Evolutionary conservation across 2,797 vertebrate species (phyloP).

Genomic region (Numenius phaeopus): DNA sequence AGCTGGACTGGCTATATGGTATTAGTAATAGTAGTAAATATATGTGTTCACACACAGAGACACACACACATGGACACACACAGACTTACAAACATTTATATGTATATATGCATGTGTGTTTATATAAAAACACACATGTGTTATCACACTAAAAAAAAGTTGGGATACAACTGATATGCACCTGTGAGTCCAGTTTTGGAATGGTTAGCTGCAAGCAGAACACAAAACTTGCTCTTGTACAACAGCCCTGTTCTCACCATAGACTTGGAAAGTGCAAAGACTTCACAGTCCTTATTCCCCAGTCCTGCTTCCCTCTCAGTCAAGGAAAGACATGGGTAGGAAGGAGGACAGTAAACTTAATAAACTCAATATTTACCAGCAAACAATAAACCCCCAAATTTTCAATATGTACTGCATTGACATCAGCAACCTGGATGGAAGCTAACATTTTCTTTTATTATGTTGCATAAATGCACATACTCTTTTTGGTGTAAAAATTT

Average conservation of each 20-base stretch:
- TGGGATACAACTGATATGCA: neutral
- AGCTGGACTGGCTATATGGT: neutral
- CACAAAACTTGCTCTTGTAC: neutral
- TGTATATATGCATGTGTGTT: neutral
- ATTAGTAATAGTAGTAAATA: neutral
- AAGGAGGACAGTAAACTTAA: neutral
- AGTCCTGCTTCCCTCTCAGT: neutral
- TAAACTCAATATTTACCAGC: neutral
- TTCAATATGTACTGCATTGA: neutral
- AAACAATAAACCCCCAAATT: neutral
- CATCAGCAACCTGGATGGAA: neutral
- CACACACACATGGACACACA: neutral
- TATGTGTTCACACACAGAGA: neutral
- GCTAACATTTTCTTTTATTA: neutral
- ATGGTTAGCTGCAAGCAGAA: neutral
- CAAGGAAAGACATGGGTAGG: neutral
- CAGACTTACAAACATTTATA: neutral
- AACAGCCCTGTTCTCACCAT: neutral
- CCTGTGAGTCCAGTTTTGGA: neutral
- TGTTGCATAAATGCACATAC: neutral
- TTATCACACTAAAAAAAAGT: neutral
- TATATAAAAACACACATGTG: neutral
- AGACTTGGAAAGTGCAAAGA: neutral
- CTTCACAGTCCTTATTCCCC: neutral
- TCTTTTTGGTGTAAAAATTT: neutral